Percentiles rank a stretch among this genome's conserved stretches.
Conservation (phyloP, 1,140 invertebrate genomes). For the Tenebrio molitor region DNA sequence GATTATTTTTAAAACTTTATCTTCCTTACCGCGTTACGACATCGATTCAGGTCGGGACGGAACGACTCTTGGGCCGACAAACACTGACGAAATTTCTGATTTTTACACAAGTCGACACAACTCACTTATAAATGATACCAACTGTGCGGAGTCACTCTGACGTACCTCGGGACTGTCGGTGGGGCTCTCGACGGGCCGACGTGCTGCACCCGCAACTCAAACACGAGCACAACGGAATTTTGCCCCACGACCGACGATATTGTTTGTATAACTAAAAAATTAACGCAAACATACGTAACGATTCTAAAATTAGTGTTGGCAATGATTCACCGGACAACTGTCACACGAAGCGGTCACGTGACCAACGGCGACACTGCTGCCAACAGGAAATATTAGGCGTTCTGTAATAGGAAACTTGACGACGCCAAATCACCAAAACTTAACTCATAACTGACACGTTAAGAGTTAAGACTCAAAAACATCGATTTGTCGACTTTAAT, state of each 20-base stretch:
- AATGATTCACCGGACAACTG: constrained; percentile 35
- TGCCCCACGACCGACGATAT: background rate
- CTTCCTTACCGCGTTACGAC: constrained; percentile 52
- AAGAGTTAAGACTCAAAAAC: too few species aligned
- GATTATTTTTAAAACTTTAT: constrained; percentile 51
- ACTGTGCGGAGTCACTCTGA: constrained; percentile 7
- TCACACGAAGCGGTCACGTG: constrained; percentile 24
- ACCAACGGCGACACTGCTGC: background rate
- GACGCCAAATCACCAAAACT: too few species aligned
- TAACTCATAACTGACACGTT: too few species aligned
- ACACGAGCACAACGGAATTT: constrained; percentile 8
- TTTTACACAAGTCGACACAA: constrained; percentile 3
- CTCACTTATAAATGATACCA: constrained; percentile 47
- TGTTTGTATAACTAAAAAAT: constrained; percentile 43
- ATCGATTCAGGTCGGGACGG: constrained; percentile 40
- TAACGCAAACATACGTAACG: constrained; percentile 45
- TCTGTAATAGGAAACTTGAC: too few species aligned
- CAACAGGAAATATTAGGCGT: too few species aligned
- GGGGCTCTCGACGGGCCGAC: background rate
- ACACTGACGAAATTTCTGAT: constrained; percentile 3
- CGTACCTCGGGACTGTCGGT: background rate
- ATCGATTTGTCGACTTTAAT: too few species aligned
- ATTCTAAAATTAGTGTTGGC: constrained; percentile 45
- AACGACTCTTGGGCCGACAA: constrained; percentile 33
- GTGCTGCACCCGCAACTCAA: background rate